Evolutionary conservation across 2,888 invertebrate genomes (phyloP).

Genomic region (Leptinotarsa juncta): DNA sequence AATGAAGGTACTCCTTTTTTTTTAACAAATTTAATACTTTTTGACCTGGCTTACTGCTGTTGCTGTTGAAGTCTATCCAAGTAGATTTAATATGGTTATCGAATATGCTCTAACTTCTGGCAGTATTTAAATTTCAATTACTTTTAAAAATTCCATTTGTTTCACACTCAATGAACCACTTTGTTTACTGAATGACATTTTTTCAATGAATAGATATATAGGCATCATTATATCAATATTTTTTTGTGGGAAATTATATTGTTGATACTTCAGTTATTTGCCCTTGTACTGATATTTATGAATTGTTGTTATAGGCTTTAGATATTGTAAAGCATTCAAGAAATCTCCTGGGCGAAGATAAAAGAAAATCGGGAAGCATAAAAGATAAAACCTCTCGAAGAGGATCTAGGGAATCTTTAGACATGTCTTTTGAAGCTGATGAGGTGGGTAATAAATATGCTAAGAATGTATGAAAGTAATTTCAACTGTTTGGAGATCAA

Average conservation of each 20-base stretch:
- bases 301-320: constrained; percentile 74
- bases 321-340: constrained; percentile 94
- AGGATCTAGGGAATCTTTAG: constrained; percentile 79
- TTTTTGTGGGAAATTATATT: not conserved
- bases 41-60: too few species aligned
- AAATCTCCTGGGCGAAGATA: constrained; percentile 75
- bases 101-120: too few species aligned
- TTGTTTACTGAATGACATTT: too few species aligned
- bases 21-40: too few species aligned
- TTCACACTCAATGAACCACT: too few species aligned
- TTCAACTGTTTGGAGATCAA: not conserved
- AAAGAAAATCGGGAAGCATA: constrained; percentile 63
- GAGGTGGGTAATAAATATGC: constrained; percentile 69
- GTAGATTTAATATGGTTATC: too few species aligned
- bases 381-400: constrained; percentile 74
- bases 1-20: too few species aligned
- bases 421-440: constrained; percentile 79
- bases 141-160: too few species aligned
- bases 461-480: constrained; percentile 8
- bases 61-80: too few species aligned
- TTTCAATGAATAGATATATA: too few species aligned
- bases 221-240: not conserved
- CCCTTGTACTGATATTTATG: not conserved
- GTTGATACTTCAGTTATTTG: too few species aligned
- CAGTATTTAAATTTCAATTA: too few species aligned